These are phyloP conservation scores for Natrix natrix DNA, from an alignment of 2,797 vertebrate genomes.

Conservation along the genomic window DNA sequence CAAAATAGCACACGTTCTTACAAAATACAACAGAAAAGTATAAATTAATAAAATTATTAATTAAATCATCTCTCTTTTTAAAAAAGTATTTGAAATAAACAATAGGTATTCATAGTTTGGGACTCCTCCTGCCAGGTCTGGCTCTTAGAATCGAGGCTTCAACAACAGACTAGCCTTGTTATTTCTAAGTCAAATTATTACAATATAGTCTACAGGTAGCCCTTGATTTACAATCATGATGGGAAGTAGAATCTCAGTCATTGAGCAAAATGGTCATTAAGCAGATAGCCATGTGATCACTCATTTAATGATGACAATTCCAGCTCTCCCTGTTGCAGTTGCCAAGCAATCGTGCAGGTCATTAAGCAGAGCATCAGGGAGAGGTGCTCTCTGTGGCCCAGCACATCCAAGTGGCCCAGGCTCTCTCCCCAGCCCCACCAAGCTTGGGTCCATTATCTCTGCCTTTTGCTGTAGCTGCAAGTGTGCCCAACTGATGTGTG, in stretches of 20 bases:
- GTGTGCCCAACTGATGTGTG: not conserved
- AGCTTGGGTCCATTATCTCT: not conserved
- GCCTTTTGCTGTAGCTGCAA: not conserved
- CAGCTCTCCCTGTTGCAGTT: not conserved
- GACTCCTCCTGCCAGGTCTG: not conserved
- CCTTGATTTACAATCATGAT: not conserved
- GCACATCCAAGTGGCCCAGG: not conserved
- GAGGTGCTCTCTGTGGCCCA: not conserved
- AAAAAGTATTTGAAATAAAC: not conserved
- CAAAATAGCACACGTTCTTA: not conserved
- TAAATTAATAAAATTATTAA: not conserved
- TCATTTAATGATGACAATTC: not conserved
- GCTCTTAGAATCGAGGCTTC: not conserved
- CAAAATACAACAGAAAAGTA: not conserved
- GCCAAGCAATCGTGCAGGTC: not conserved
- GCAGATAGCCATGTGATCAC: not conserved
- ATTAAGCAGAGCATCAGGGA: not conserved
- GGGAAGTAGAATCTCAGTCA: not conserved
- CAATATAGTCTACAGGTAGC: not conserved
- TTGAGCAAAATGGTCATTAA: not conserved
- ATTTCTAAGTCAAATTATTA: not conserved
- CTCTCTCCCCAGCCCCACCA: not conserved
- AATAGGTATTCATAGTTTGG: not conserved
- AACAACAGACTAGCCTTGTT: not conserved
- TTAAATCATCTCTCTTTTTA: not conserved